Evolutionary conservation across 1,140 invertebrate genomes (phyloP), one percentile per base, ranked within the genome.

Genomic region (Centruroides vittatus): DNA sequence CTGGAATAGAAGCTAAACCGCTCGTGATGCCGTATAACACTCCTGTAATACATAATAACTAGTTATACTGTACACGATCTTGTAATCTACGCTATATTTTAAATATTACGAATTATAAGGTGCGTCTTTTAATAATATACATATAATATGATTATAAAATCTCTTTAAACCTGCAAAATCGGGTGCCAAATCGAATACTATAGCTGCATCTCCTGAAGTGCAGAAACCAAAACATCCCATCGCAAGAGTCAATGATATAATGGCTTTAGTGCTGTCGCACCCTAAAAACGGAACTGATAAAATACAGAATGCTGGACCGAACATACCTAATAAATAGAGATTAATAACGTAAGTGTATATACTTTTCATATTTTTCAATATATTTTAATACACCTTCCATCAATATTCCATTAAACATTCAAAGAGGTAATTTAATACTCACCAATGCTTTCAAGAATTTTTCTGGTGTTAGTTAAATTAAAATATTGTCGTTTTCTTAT

Each of bases 11-110:
- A 3, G 72, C 73, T 35, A 72, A 65, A 34, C 79, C 78, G 68
- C 86, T 86, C 0, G 82, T 82, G 34, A 86, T 78, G 0, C 81
- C 81, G 78, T 85, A 82, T 35, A 89, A 73, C 1, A 82, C 81
- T 5, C 86, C 86, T 61, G 23, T 13, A 50, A 59, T 34, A 5
- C 53, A 53, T 51, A 23, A 49, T 35, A 23, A 23, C 23, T 23
- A 23, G 23, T 23, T 23, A 23, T 23, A 23, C 23, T 23, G 1
- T 23, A 23, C 23, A 23, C 2, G 23, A 23, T 23, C 23, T 23
- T 23, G 23, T 23, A 23, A 23, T 23, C 23, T 23, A 23, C 2
- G 23, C 23, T 23, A 23, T 23, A 23, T 2, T 23, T 23, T 23
- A 23, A 23, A 2, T 23, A 23, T 23, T 23, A 23, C 2, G 23